Base-by-base conservation (phyloP, 2,113 vertebrate genomes). In the Ceyx melanurus region DNA sequence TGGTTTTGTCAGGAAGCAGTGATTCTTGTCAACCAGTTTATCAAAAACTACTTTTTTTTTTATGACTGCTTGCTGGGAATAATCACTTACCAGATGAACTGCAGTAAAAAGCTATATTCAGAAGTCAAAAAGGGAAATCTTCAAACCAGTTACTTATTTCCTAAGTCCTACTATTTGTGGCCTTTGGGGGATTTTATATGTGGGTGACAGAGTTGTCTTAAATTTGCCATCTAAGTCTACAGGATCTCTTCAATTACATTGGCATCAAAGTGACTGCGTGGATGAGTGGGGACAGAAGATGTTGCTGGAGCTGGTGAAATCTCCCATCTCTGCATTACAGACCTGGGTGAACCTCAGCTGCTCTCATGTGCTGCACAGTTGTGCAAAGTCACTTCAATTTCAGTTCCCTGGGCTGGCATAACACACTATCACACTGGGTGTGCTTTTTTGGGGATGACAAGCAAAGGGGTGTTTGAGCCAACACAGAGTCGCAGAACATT, bases 251-350 rank as follows among this genome's bases (percentile, higher is more conserved):
- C 57, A 35, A 2, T 86, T 77, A 50, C 0, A 0, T 7, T 46
- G 15, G 35, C 37, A 23, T 13, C 68, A n/a, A 58, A 85, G 57
- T 64, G 74, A 43, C 11, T 57, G 75, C 35, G 53, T 65, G 62
- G 45, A 31, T 65, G 57, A 67, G 22, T 10, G 13, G 35, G 71
- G 58, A 60, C 2, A 4, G 58, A 26, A 85, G 40, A 15, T 31
- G 4, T 48, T 67, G 53, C 66, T 91, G 88, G 40, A 84, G 66
- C 74, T 72, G 43, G 23, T 28, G 37, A 94, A 82, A 76, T 85
- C 40, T 82, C 78, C 65, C 85, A 93, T 75, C 66, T 87, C 71
- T 79, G 62, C 88, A 89, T 94, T 87, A 79, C 92, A 75, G 77
- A 75, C 51, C 45, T 0, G 5, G 12, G 29, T 37, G 53, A 85